phyloP scores from a whole-genome alignment of 2,888 invertebrate genomes.

The Dendrolimus pini region DNA sequence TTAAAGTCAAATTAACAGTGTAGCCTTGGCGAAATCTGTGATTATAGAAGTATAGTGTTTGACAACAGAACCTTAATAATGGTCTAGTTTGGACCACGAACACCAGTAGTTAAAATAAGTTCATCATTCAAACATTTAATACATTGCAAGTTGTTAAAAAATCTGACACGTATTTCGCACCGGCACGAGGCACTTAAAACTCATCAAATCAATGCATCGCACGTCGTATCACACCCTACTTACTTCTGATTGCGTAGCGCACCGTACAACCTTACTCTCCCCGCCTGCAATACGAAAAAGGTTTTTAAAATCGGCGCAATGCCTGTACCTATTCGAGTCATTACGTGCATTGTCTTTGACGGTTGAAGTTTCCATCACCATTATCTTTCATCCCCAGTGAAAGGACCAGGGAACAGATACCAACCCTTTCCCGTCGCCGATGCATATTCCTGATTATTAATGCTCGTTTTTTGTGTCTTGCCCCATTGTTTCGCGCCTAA shows the following conservation, averaged over 20 bases:
- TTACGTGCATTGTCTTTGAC: slow-evolving; percentile 48
- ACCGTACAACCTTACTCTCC: slow-evolving; percentile 3
- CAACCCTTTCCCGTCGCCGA: slow-evolving; percentile 47
- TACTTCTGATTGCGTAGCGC: slow-evolving; percentile 8
- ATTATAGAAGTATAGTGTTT: too few relatives aligned
- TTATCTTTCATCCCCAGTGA: slow-evolving; percentile 47
- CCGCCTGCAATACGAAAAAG: neutral
- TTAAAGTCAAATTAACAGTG: too few relatives aligned
- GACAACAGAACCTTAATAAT: too few relatives aligned
- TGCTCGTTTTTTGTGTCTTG: slow-evolving; percentile 69
- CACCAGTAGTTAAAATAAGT: too few relatives aligned
- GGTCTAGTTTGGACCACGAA: too few relatives aligned
- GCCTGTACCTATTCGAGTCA: slow-evolving; percentile 34
- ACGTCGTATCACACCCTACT: slow-evolving; percentile 1
- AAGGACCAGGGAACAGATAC: slow-evolving; percentile 41
- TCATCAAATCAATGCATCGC: neutral
- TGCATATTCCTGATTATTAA: slow-evolving; percentile 74
- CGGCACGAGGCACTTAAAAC: neutral
- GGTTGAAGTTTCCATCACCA: slow-evolving; percentile 50
- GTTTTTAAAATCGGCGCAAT: slow-evolving; percentile 21
- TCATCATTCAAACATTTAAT: too few relatives aligned
- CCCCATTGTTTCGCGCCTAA: slow-evolving; percentile 64
- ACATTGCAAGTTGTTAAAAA: too few relatives aligned
- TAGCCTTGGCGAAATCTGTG: too few relatives aligned
- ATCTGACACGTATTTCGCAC: neutral